These are phyloP conservation scores for Ecliptopera silaceata DNA, from an alignment of 2,888 invertebrate genomes.

Conservation along the genomic window DNA sequence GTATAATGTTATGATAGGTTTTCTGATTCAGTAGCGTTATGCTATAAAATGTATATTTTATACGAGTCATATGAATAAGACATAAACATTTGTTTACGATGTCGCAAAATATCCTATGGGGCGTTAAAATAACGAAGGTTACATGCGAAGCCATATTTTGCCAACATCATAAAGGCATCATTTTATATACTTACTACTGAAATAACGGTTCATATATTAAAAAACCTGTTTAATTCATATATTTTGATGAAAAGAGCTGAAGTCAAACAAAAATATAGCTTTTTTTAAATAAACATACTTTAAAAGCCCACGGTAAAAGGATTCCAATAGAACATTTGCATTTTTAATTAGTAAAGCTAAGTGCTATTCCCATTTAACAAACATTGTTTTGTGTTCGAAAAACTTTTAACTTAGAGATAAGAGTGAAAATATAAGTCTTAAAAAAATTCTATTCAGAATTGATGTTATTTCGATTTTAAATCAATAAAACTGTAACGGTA, in stretches of 20 bases:
- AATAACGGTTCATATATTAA: too few species aligned
- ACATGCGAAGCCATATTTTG: background rate
- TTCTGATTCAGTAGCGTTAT: constrained; percentile 1
- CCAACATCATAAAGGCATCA: background rate
- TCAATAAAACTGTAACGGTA: constrained; percentile 2
- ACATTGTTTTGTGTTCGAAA: constrained; percentile 1
- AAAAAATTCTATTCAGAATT: background rate
- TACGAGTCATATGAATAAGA: constrained; percentile 1
- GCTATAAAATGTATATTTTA: constrained; percentile 6
- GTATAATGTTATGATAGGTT: background rate
- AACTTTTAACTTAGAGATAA: background rate
- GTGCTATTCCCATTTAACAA: background rate
- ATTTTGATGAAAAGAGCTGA: too few species aligned
- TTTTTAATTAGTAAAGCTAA: constrained; percentile 11
- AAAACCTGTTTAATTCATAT: too few species aligned
- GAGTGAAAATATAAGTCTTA: background rate
- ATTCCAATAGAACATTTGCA: constrained; percentile 1
- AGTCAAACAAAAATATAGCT: too few species aligned
- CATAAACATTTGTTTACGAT: constrained; percentile 18
- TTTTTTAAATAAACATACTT: too few species aligned
- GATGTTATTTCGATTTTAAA: background rate
- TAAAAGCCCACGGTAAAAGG: background rate
- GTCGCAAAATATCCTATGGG: constrained; percentile 1
- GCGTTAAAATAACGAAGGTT: background rate
- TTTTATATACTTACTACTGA: too few species aligned